phyloP scores from a whole-genome alignment of 1,140 invertebrate species.

The Trypoxylus dichotomus region DNA sequence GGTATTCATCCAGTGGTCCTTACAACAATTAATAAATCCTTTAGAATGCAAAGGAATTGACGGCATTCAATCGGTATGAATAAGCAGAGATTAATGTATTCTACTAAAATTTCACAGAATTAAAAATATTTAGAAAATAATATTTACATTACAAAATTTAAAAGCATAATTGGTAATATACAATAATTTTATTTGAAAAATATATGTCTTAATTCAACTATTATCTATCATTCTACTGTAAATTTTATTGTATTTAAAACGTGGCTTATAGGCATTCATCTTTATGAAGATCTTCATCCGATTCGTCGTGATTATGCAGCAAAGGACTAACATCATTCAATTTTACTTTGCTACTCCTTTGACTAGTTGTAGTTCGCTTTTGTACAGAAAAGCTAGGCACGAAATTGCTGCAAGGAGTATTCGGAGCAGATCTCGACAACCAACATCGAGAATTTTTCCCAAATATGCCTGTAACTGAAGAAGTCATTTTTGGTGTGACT shows the following conservation, averaged over 20 bases:
- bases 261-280: conserved; percentile 42
- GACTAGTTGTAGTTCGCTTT: conserved; percentile 55
- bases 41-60: too few species aligned
- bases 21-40: too few species aligned
- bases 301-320: conserved; percentile 58
- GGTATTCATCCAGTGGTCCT: too few species aligned
- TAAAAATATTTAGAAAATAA: too few species aligned
- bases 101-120: too few species aligned
- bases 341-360: conserved; percentile 56
- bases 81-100: too few species aligned
- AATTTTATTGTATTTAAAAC: not conserved
- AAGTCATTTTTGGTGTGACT: conserved; percentile 28
- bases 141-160: too few species aligned
- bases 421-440: conserved; percentile 73
- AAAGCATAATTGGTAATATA: too few species aligned
- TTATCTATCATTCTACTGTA: not conserved
- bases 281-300: conserved; percentile 52
- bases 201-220: too few species aligned
- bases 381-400: conserved; percentile 58
- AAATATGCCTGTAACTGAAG: conserved; percentile 39
- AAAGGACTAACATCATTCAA: conserved; percentile 64
- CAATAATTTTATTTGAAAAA: too few species aligned
- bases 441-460: conserved; percentile 58
- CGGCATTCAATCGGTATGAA: too few species aligned
- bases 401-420: conserved; percentile 67